Base-by-base conservation (phyloP, 37 sponge, comb jelly and placozoan species). In the Amphimedon queenslandica region DNA sequence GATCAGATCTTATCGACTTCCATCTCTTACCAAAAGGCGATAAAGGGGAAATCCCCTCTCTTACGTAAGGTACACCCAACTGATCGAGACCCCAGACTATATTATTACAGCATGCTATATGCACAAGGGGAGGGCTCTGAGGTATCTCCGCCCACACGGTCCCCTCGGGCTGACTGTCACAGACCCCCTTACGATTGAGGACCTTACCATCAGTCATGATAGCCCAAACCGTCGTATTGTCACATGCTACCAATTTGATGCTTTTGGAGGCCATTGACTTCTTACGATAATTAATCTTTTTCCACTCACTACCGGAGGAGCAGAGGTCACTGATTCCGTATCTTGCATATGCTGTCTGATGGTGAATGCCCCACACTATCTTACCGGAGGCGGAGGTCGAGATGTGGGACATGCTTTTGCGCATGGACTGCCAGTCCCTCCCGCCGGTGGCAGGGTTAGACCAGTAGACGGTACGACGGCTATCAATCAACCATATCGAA, bases 351-450 rank as follows among this genome's bases (percentile, higher is more conserved):
- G 87, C 77, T 63, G 76, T 67, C 42, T 47, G 55, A n/a, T 71
- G 65, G 61, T 77, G 55, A 18, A 76, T 57, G 4, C 87, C 81
- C 87, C 87, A 87, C 39, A 87, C 77, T 0, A 81, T 57, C 29
- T 69, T 57, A 29, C 87, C 87, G 0, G 82, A 81, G 6, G 82
- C 4, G 0, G 82, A 87, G 55, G 87, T 72, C 30, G 82, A 55
- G 0, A 87, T 40, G 3, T 72, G 73, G 28, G 61, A 24, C 82
- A 87, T 77, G 18, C 42, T 5, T 2, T 72, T 47, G 61, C 81
- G 76, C 57, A 81, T 40, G 1, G 27, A 30, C 40, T 87, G 71
- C 87, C 87, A 87, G 11, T 72, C 57, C 35, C 27, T 39, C 8
- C 73, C 77, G 1, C 37, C 51, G 60, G 36, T 77, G 30, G 29